These are phyloP conservation scores for Dermatemys mawii DNA, from an alignment of 2,113 vertebrate genomes.

Conservation along the genomic window DNA sequence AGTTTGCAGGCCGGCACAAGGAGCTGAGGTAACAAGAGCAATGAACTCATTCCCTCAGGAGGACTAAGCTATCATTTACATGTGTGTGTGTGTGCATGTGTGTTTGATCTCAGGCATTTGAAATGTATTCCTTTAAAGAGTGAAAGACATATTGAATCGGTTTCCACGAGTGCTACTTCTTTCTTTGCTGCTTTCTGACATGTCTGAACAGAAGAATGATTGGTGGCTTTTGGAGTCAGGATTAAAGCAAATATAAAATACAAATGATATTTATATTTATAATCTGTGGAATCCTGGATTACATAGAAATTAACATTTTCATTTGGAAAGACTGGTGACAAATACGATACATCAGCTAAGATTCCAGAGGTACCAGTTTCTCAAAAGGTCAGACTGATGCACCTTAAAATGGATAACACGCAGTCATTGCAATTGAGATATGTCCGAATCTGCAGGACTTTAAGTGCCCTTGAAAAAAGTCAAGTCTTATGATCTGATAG, in stretches of 20 bases:
- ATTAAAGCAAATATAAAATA: not conserved
- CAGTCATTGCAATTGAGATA: not conserved
- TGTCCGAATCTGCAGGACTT: not conserved
- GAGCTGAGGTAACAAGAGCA: constrained; percentile 12
- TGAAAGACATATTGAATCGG: not conserved
- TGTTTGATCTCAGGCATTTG: not conserved
- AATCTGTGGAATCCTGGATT: constrained; percentile 38
- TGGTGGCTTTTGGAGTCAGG: not conserved
- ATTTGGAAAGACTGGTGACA: constrained; percentile 34
- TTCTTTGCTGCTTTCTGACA: not conserved
- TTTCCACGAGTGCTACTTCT: not conserved
- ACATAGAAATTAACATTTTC: constrained; percentile 22
- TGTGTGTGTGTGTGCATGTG: not conserved
- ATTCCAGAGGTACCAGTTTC: constrained; percentile 25
- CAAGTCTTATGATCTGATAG: not conserved
- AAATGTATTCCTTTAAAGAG: not conserved
- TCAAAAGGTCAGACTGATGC: constrained; percentile 37
- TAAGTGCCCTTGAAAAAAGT: not conserved
- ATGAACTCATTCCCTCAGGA: constrained; percentile 32
- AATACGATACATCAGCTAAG: constrained; percentile 34
- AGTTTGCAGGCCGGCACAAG: constrained; percentile 20
- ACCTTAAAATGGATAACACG: constrained; percentile 47
- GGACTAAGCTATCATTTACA: constrained; percentile 12
- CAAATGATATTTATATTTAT: not conserved
- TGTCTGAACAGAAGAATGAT: not conserved